Evolutionary conservation across 2,888 invertebrate genomes (phyloP).

Genomic region (Campoplex nolae): DNA sequence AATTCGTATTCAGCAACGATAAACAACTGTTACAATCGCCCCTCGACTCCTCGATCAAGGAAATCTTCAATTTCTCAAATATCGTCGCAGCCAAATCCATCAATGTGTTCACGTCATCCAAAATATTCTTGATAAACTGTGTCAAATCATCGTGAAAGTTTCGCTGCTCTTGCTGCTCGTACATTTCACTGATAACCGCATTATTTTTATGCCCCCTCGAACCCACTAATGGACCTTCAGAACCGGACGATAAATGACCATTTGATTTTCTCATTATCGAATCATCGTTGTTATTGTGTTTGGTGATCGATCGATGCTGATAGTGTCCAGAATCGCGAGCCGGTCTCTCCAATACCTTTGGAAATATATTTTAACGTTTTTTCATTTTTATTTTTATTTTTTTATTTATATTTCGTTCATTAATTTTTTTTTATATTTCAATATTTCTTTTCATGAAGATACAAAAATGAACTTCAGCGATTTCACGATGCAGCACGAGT

Average conservation of each 20-base stretch:
- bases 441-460: too few relatives aligned
- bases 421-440: too few relatives aligned
- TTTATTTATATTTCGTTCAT: too few relatives aligned
- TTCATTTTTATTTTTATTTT: too few relatives aligned
- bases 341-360: slow-evolving; percentile 7
- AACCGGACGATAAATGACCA: not conserved
- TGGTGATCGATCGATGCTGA: not conserved
- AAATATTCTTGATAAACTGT: slow-evolving; percentile 40
- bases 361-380: not conserved
- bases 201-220: not conserved
- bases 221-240: not conserved
- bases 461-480: too few relatives aligned
- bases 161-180: not conserved
- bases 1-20: not conserved
- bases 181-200: not conserved
- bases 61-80: slow-evolving; percentile 53
- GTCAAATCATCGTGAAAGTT: not conserved
- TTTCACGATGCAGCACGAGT: too few relatives aligned
- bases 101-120: slow-evolving; percentile 68
- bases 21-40: slow-evolving; percentile 19
- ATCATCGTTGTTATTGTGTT: not conserved
- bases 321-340: slow-evolving; percentile 3
- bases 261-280: not conserved
- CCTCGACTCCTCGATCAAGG: slow-evolving; percentile 38
- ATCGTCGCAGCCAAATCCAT: slow-evolving; percentile 22